Percentiles rank a stretch among this genome's conserved stretches.
phyloP scores from a whole-genome alignment of 2,113 vertebrate species.

The Podarcis raffonei region DNA sequence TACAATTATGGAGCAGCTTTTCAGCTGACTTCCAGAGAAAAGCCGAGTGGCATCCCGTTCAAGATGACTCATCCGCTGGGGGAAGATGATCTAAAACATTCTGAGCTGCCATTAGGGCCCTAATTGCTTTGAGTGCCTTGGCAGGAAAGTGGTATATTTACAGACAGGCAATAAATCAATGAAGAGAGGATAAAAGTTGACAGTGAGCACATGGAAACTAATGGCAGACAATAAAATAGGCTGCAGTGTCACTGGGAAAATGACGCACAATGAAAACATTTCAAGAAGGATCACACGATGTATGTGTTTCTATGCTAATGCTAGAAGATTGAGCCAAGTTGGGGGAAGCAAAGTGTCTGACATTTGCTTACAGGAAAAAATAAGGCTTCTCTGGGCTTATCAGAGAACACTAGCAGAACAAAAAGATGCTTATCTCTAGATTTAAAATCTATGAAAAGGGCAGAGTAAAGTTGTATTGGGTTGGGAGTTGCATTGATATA shows the following conservation, averaged over 20 bases:
- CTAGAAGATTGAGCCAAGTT: neutral
- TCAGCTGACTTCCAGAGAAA: neutral
- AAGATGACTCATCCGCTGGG: neutral
- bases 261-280: neutral
- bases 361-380: neutral
- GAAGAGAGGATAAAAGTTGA: neutral
- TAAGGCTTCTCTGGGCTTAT: neutral
- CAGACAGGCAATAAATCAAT: neutral
- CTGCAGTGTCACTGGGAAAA: neutral
- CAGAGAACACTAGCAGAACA: neutral
- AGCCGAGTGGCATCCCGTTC: neutral
- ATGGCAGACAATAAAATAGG: neutral
- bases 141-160: neutral
- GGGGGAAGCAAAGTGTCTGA: neutral
- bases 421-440: neutral
- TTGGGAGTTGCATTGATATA: neutral
- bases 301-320: neutral
- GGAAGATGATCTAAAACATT: neutral
- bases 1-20: neutral
- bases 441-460: neutral
- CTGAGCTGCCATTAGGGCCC: neutral
- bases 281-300: neutral
- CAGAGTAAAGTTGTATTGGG: neutral
- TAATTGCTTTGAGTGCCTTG: neutral
- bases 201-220: neutral